phyloP scores from a whole-genome alignment of 2,113 vertebrate species.

The Amblyornis subalaris region DNA sequence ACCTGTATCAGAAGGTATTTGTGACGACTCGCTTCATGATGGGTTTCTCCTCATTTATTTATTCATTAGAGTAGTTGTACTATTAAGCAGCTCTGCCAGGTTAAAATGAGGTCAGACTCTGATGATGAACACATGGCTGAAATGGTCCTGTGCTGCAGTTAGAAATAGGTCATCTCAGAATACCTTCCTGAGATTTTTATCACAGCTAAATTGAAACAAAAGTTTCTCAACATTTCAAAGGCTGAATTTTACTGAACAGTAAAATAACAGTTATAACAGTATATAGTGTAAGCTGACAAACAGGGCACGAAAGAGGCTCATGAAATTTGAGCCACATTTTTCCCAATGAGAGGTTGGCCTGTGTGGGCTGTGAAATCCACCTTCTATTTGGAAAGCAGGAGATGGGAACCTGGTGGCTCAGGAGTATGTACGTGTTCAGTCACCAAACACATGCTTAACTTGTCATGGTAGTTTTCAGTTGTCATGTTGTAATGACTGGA shows the following conservation, averaged over 20 bases:
- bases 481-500: not conserved
- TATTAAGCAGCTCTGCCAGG: not conserved
- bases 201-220: not conserved
- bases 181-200: not conserved
- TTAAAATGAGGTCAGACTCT: constrained; percentile 46
- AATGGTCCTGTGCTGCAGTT: not conserved
- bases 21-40: not conserved
- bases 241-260: not conserved
- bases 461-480: not conserved
- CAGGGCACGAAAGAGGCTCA: not conserved
- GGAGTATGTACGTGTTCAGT: not conserved
- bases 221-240: not conserved
- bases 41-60: not conserved
- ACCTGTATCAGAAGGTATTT: not conserved
- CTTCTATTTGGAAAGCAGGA: not conserved
- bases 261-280: not conserved
- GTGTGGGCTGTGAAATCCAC: not conserved
- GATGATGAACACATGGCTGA: not conserved
- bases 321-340: not conserved
- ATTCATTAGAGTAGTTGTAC: not conserved
- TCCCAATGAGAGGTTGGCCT: not conserved
- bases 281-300: not conserved
- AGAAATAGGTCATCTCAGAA: constrained; percentile 39
- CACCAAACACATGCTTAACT: not conserved
- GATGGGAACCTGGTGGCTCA: not conserved